Evolutionary conservation across 2,797 vertebrate species (phyloP).

Genomic region (Trachops cirrhosus): DNA sequence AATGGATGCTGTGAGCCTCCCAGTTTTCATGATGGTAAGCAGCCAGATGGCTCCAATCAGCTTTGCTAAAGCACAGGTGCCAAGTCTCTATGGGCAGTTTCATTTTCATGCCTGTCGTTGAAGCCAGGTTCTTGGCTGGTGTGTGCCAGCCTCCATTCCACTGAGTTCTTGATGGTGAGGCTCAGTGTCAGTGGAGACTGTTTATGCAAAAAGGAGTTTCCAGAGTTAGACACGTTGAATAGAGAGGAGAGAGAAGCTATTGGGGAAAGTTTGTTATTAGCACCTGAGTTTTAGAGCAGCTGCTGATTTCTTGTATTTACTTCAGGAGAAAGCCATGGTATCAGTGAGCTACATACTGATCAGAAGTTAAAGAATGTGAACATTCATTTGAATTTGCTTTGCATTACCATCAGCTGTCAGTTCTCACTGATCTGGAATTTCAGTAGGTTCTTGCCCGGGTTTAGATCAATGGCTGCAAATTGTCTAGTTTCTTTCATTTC

Average conservation of each 20-base stretch:
- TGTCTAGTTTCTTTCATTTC: neutral
- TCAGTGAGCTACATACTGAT: neutral
- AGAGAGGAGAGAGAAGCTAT: neutral
- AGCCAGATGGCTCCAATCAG: conserved; percentile 59
- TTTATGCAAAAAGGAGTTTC: neutral
- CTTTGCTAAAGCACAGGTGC: conserved; percentile 42
- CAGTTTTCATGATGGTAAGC: conserved; percentile 28
- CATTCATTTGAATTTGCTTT: neutral
- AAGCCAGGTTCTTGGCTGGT: conserved; percentile 32
- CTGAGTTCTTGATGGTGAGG: neutral
- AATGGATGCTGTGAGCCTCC: conserved; percentile 1
- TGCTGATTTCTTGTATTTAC: neutral
- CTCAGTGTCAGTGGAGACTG: neutral
- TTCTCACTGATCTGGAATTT: neutral
- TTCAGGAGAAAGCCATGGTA: neutral
- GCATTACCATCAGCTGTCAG: neutral
- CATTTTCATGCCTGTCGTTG: conserved; percentile 50
- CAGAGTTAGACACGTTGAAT: neutral
- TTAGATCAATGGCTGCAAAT: neutral
- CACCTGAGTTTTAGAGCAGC: neutral
- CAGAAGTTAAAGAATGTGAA: neutral
- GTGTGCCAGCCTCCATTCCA: conserved; percentile 1
- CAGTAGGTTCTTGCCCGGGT: neutral
- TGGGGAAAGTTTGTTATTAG: neutral
- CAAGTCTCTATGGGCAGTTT: conserved; percentile 20